Conservation (phyloP, 2,888 invertebrate species). For the Phyto melanocephala region DNA sequence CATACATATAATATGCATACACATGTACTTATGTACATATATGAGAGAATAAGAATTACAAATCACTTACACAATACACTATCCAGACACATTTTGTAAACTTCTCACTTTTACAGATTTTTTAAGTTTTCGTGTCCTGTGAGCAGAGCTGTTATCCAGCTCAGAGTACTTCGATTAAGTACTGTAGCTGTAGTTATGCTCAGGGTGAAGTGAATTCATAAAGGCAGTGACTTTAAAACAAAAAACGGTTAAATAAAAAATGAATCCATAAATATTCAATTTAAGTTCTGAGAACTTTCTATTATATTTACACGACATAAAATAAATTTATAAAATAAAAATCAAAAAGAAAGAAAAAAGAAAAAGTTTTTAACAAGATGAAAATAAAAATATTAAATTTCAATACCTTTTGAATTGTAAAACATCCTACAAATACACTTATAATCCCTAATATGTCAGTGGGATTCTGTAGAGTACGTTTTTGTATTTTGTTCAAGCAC, state of each 20-base stretch:
- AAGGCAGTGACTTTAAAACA: too few relatives aligned
- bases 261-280: background rate
- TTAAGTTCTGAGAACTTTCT: background rate
- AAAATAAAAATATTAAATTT: constrained; percentile 56
- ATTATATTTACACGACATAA: background rate
- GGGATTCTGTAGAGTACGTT: background rate
- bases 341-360: background rate
- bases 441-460: background rate
- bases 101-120: too few relatives aligned
- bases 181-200: too few relatives aligned
- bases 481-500: constrained; percentile 37
- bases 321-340: background rate
- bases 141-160: too few relatives aligned
- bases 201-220: too few relatives aligned
- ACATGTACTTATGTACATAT: too few relatives aligned
- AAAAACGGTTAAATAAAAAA: background rate
- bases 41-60: too few relatives aligned
- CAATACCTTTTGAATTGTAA: constrained; percentile 28
- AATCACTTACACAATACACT: too few relatives aligned
- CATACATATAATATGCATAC: too few relatives aligned
- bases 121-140: too few relatives aligned
- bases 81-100: too few relatives aligned
- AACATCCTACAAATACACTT: constrained; percentile 11
- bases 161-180: too few relatives aligned
- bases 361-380: background rate